These are phyloP conservation scores for Battus philenor DNA, from an alignment of 1,140 invertebrate genomes.

Conservation along the genomic window DNA sequence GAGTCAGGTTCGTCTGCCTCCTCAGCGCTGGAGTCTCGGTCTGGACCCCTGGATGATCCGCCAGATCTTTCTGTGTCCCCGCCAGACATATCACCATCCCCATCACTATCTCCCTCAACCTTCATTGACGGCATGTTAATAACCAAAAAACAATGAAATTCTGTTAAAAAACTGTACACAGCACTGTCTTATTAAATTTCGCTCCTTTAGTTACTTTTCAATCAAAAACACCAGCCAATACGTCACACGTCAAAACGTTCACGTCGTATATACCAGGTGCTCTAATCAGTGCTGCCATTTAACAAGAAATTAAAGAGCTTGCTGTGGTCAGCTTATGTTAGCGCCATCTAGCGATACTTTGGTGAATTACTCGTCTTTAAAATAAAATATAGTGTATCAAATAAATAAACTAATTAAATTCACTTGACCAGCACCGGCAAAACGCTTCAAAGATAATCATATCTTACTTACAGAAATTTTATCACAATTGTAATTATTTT, in stretches of 20 bases:
- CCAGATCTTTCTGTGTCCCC: conserved; percentile 80
- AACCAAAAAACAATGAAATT: conserved; percentile 1
- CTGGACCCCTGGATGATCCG: conserved; percentile 77
- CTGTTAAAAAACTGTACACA: not conserved
- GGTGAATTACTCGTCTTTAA: too few relatives aligned
- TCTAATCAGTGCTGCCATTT: not conserved
- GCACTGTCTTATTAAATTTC: not conserved
- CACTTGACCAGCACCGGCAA: too few relatives aligned
- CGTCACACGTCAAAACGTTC: not conserved
- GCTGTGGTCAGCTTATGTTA: too few relatives aligned
- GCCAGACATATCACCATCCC: conserved; percentile 78
- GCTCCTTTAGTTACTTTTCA: conserved; percentile 9
- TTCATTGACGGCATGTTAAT: conserved; percentile 74
- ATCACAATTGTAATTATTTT: too few relatives aligned
- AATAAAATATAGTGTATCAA: too few relatives aligned
- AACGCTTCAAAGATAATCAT: too few relatives aligned
- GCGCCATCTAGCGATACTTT: not conserved
- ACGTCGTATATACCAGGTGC: not conserved
- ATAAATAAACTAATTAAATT: too few relatives aligned
- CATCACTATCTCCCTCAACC: conserved; percentile 77
- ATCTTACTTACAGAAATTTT: too few relatives aligned
- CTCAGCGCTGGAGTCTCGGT: conserved; percentile 83
- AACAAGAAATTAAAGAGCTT: not conserved
- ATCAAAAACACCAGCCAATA: not conserved
- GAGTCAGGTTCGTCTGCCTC: conserved; percentile 84